These are phyloP conservation scores for Diaprepes abbreviatus DNA, from an alignment of 2,888 invertebrate genomes.

Conservation along the genomic window DNA sequence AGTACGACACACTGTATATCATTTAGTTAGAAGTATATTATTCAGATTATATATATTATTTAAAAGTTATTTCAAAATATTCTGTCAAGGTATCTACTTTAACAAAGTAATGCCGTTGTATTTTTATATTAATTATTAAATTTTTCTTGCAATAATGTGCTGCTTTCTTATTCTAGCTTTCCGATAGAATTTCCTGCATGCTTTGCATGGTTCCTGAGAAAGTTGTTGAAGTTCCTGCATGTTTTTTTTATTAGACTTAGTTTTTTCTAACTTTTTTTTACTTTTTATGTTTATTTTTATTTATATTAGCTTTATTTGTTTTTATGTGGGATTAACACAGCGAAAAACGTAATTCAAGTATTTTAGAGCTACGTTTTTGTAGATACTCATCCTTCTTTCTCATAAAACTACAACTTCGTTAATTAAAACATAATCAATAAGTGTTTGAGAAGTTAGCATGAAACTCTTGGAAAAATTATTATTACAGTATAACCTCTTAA, in stretches of 20 bases:
- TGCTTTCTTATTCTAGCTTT: conserved; percentile 9
- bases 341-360: no score
- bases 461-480: no score
- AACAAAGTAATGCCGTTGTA: conserved; percentile 13
- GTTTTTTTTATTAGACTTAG: not conserved
- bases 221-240: not conserved
- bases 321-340: not conserved
- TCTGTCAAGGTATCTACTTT: not conserved
- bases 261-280: not conserved
- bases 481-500: no score
- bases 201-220: not conserved
- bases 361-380: no score
- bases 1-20: no score
- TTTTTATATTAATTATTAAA: conserved; percentile 16
- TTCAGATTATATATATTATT: not conserved
- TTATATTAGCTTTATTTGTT: not conserved
- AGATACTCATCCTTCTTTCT: no score
- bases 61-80: not conserved
- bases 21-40: not conserved
- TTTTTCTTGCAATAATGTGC: conserved; percentile 11
- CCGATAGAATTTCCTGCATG: conserved; percentile 5
- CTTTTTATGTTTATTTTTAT: conserved; percentile 7
- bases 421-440: no score
- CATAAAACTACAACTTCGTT: no score
- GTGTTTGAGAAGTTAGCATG: no score